Conservation (phyloP, 2,797 vertebrate species). For the Protonibea diacanthus region DNA sequence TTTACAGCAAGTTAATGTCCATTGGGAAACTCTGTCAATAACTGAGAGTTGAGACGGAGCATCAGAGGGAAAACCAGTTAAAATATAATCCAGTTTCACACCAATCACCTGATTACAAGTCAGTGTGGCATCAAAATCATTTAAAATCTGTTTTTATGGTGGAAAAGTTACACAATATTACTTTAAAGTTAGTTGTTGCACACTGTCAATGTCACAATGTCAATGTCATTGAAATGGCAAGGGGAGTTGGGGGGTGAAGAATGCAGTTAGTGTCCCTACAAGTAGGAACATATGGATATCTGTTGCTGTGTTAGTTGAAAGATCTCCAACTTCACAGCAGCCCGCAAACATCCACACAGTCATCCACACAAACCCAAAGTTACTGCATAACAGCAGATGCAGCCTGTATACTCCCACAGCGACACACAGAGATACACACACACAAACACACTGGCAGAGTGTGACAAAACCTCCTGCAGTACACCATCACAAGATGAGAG, state of each 20-base stretch:
- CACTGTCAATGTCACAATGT: too few relatives aligned
- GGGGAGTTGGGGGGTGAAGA: background rate
- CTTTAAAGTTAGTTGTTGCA: too few relatives aligned
- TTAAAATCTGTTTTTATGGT: too few relatives aligned
- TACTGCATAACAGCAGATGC: conserved; percentile 13
- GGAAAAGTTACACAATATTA: too few relatives aligned
- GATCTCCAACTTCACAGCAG: conserved; percentile 35
- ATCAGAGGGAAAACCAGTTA: too few relatives aligned
- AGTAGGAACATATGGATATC: background rate
- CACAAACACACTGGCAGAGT: conserved; percentile 13
- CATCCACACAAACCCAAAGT: background rate
- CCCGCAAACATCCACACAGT: conserved; percentile 22
- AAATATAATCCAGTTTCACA: too few relatives aligned
- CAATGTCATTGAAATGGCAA: background rate
- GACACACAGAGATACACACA: conserved; percentile 1
- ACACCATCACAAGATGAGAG: conserved; percentile 59
- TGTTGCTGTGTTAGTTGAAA: conserved; percentile 33
- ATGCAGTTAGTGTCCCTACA: conserved; percentile 1
- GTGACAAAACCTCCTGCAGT: conserved; percentile 56
- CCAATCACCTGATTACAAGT: too few relatives aligned
- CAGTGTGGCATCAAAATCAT: too few relatives aligned
- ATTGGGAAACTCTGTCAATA: too few relatives aligned
- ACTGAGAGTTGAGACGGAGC: too few relatives aligned
- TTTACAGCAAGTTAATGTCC: too few relatives aligned
- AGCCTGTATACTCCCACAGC: background rate